Evolutionary conservation across 64 coral and sea anemone genomes (phyloP), one percentile per base, ranked within the genome.

Genomic region (Pocillopora damicornis): DNA sequence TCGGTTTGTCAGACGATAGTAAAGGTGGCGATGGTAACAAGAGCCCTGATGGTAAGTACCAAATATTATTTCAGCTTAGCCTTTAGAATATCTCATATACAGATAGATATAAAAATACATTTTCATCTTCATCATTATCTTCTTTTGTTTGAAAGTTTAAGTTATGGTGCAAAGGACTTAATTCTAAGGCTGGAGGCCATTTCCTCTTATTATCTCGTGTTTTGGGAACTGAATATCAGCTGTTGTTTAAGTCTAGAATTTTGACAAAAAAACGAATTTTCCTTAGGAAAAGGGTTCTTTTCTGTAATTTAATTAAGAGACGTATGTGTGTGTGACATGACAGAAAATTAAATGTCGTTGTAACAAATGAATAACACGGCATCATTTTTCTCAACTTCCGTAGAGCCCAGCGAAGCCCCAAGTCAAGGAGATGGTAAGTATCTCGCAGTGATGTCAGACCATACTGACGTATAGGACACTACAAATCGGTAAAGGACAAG

Each of bases 1-100:
- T 92, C 0, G 90, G 90, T 11, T 60, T 92, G 37, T 66, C 83
- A 23, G 65, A 85, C n/a, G 64, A 85, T 17, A n/a, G 64, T 37
- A 84, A 85, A 65, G 15, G 37, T 58, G 81, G 64, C 12, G 35
- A 13, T 4, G 38, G 22, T 56, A 72, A 42, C 20, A 38, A 66
- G 36, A 73, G 63, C 26, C 42, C 81, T 58, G 64, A 85, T 57
- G 81, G 81, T 85, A n/a, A 85, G 67, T 9, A 11, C 15, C 2
- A 77, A 9, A 37, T 38, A 42, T 38, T 51, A 18, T 77, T 8
- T 77, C 57, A 16, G 11, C 13, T 45, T 22, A 56, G 15, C 18
- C 20, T 11, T 20, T 3, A 2, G 5, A 37, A 15, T 5, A 77
- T 22, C 74, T 37, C 9, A 59, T 75, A 34, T 71, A 71, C n/a